Percentiles rank a stretch among this genome's conserved stretches.
Conservation (phyloP, 2,797 vertebrate genomes). For the Micrastur ruficollis region DNA sequence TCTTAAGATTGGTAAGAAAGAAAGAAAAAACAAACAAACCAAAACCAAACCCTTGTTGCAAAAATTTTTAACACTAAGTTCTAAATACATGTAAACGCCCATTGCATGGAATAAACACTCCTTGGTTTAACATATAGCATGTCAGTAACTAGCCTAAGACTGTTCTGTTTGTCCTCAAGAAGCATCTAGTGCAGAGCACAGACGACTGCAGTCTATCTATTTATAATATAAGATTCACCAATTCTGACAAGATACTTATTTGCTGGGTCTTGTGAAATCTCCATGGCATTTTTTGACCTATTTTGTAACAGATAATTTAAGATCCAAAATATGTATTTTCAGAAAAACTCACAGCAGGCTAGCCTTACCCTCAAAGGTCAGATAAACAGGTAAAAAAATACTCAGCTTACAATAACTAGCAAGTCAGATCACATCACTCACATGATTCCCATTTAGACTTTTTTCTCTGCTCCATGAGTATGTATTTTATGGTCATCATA, state of each 20-base stretch:
- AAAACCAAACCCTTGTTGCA: not conserved
- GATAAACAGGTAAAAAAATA: not conserved
- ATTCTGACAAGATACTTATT: not conserved
- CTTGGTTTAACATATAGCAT: not conserved
- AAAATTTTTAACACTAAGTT: not conserved
- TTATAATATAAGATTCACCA: not conserved
- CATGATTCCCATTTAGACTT: not conserved
- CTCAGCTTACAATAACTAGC: not conserved
- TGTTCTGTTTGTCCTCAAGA: not conserved
- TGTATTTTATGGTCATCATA: accelerated
- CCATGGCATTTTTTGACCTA: not conserved
- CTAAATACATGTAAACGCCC: not conserved
- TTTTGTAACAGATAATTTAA: not conserved
- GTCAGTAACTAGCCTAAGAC: not conserved
- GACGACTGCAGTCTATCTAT: not conserved
- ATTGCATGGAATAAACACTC: not conserved
- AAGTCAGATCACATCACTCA: not conserved
- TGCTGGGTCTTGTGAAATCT: not conserved
- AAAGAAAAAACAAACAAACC: accelerated
- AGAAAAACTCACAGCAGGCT: not conserved
- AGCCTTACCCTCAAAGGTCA: not conserved
- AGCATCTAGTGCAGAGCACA: not conserved
- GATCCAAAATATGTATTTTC: not conserved
- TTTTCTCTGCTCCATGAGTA: not conserved
- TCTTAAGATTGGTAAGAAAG: not conserved